A percentile compares a stretch with the other conserved stretches of the same genome.
These are phyloP conservation scores for Drosophila oshimai DNA, from an alignment of 1,140 invertebrate species.

Conservation along the genomic window DNA sequence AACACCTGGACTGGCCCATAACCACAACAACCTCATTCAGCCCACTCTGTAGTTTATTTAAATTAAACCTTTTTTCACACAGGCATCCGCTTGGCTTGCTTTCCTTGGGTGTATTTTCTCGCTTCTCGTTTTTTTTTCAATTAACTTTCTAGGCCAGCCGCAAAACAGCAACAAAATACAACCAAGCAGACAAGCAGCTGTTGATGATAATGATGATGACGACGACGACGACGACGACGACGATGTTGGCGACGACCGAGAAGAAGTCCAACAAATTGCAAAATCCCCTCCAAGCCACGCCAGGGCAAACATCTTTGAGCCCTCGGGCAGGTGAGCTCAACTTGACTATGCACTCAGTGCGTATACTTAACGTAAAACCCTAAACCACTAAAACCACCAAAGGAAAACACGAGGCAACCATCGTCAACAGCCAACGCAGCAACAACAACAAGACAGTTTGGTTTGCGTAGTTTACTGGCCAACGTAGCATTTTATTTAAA, in stretches of 20 bases:
- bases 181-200: constrained; percentile 60
- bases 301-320: constrained; percentile 58
- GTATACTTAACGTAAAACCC: constrained; percentile 77
- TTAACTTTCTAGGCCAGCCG: constrained; percentile 73
- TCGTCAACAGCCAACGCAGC: neutral
- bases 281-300: constrained; percentile 66
- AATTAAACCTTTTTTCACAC: constrained; percentile 66
- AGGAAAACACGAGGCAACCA: constrained; percentile 49
- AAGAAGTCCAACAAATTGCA: constrained; percentile 75
- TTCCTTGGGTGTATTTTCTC: constrained; percentile 16
- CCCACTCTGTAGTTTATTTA: constrained; percentile 72
- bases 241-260: constrained; percentile 38
- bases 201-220: constrained; percentile 60
- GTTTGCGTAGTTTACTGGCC: constrained; percentile 45
- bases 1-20: constrained; percentile 32
- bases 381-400: constrained; percentile 77
- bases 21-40: constrained; percentile 34
- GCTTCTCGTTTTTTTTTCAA: constrained; percentile 58
- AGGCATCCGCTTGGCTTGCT: constrained; percentile 7
- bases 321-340: constrained; percentile 41
- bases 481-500: constrained; percentile 79
- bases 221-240: constrained; percentile 16
- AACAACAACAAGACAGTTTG: constrained; percentile 2
- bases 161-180: constrained; percentile 56
- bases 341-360: constrained; percentile 58